Percentiles rank a stretch among this genome's conserved stretches.
Conservation (phyloP, 1,140 invertebrate genomes). For the Aphelenchoides avenae region DNA sequence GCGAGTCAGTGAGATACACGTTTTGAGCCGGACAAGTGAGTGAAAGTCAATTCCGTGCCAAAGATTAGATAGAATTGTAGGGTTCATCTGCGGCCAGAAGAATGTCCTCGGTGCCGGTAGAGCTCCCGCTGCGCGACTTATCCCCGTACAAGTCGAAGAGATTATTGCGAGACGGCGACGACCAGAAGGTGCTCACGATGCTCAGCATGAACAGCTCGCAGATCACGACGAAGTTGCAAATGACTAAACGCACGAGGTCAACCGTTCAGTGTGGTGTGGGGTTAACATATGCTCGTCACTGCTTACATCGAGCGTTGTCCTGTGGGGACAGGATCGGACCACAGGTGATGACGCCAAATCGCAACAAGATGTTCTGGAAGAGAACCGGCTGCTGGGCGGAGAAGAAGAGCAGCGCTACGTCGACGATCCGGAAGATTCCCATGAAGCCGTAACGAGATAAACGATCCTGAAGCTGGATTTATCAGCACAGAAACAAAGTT, state of each 20-base stretch:
- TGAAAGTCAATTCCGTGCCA: no score
- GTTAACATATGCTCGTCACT: background rate
- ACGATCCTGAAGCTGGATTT: slow-evolving; percentile 25
- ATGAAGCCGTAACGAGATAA: slow-evolving; percentile 33
- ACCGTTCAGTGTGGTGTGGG: background rate
- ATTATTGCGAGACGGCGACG: slow-evolving; percentile 21
- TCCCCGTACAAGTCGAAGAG: slow-evolving; percentile 29
- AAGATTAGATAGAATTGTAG: no score
- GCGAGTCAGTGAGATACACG: no score
- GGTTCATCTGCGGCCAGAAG: no score
- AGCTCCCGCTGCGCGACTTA: no score
- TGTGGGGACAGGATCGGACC: slow-evolving; percentile 29
- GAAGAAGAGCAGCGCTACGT: slow-evolving; percentile 36
- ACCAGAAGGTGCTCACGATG: slow-evolving; percentile 19
- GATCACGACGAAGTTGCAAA: slow-evolving; percentile 41
- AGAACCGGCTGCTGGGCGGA: slow-evolving; percentile 38
- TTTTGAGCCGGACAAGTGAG: no score
- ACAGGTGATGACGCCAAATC: slow-evolving; percentile 35
- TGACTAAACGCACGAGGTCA: slow-evolving; percentile 30
- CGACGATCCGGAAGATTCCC: slow-evolving; percentile 35
- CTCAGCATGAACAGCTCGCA: slow-evolving; percentile 33
- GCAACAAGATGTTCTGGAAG: slow-evolving; percentile 40
- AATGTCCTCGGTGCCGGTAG: no score
- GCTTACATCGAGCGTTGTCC: slow-evolving; percentile 38
- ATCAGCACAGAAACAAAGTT: background rate